These are phyloP conservation scores for Mohoua ochrocephala DNA, from an alignment of 2,113 vertebrate genomes.

Conservation along the genomic window DNA sequence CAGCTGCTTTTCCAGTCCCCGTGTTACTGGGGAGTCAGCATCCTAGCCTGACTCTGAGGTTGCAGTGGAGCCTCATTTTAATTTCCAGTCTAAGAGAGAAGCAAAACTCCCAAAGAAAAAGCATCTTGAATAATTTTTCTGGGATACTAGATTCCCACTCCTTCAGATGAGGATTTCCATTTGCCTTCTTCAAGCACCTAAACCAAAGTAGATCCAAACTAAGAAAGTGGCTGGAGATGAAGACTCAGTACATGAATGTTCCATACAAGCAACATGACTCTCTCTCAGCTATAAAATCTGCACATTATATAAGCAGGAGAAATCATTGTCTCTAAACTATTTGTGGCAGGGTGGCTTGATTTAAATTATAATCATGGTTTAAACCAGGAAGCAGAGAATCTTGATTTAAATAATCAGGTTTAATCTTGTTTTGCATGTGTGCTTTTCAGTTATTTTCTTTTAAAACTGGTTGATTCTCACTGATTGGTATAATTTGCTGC, in stretches of 20 bases:
- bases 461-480: slow-evolving; percentile 44
- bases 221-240: neutral
- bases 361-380: slow-evolving; percentile 38
- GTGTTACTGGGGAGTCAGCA: neutral
- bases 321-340: slow-evolving; percentile 19
- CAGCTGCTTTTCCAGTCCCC: neutral
- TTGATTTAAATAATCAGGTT: slow-evolving; percentile 64
- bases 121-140: neutral
- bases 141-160: neutral
- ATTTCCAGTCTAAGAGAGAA: neutral
- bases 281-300: neutral
- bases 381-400: slow-evolving; percentile 21
- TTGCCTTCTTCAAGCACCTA: neutral
- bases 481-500: slow-evolving; percentile 63
- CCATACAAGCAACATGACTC: neutral
- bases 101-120: neutral
- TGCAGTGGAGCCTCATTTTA: neutral
- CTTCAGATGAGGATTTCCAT: neutral
- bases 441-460: slow-evolving; percentile 43
- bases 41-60: neutral
- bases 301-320: neutral
- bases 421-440: slow-evolving; percentile 59
- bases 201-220: neutral
- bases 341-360: neutral
- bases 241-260: neutral